Base-by-base conservation (phyloP, 2,113 vertebrate species). In the Anguilla japonica region DNA sequence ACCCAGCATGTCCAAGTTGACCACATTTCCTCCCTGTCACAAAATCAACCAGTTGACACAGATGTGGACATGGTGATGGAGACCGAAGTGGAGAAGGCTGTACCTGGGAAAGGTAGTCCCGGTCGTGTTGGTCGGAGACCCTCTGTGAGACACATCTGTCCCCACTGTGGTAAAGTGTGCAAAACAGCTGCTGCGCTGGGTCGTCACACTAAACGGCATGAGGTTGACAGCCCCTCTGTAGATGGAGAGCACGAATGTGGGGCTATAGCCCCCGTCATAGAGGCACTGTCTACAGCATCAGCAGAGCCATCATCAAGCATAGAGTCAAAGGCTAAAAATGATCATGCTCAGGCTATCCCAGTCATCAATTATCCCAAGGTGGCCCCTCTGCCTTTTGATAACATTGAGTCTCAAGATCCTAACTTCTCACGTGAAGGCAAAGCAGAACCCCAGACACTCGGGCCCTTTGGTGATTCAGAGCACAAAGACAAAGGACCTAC, bases 151-250 rank as follows among this genome's bases (percentile, higher is more conserved):
- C 96, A 97, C 89, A 92, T 96, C 88, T 98, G 97, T 86, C 91
- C 95, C 0, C 95, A 96, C 43, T 98, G 97, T 84, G 92, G 96
- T 71, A 97, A 97, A 88, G 96, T 97, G 85, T 98, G 97, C 93
- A 97, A 97, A 92, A 97, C 97, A 0, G 96, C 96, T 0, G 97
- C 97, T 0, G 97, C 97, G 2, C 92, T 98, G 26, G 96, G 93
- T 88, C 96, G 97, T 81, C 97, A 98, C 2, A 89, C 94, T 82
- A 94, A 96, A 85, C 96, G 97, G 86, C 97, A 98, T 0, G 94
- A 96, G 57, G 89, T 95, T 0, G 95, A 91, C 90, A 94, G 92
- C 86, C 94, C 94, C 43, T 92, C 93, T 3, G 94, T 79, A 67
- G 85, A 67, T 22, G 79, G 63, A 96, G 89, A 92, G 92, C 85